phyloP scores from a whole-genome alignment of 2,797 vertebrate species.

The Mormyrus hasselquistii region DNA sequence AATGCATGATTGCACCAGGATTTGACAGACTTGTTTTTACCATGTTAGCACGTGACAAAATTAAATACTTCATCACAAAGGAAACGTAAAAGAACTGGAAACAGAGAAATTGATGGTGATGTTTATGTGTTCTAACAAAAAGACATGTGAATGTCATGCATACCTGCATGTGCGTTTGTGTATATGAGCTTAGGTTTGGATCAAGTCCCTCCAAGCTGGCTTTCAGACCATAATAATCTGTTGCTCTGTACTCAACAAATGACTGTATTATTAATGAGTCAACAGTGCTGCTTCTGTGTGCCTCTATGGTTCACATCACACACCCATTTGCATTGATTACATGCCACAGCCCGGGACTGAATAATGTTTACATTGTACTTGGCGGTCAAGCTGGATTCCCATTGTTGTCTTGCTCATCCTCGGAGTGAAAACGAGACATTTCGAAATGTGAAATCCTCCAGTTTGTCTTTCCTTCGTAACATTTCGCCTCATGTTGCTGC shows the following conservation, averaged over 20 bases:
- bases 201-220: neutral
- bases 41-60: neutral
- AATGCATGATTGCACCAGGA: neutral
- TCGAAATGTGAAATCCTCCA: neutral
- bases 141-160: neutral
- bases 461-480: neutral
- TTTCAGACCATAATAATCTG: neutral
- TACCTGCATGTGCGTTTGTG: neutral
- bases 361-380: constrained; percentile 54
- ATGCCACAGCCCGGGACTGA: constrained; percentile 47
- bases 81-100: neutral
- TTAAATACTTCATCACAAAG: neutral
- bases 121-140: neutral
- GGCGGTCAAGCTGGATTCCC: neutral
- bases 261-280: constrained; percentile 25
- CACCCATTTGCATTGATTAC: constrained; percentile 44
- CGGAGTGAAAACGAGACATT: neutral
- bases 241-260: constrained; percentile 8
- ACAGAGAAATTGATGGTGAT: neutral
- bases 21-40: neutral
- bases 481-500: neutral
- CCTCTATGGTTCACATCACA: constrained; percentile 29
- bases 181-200: too few relatives aligned
- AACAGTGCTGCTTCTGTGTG: constrained; percentile 48
- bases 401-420: neutral